These are phyloP conservation scores for Bugula neritina DNA, from an alignment of 2,888 invertebrate species.

Conservation along the genomic window DNA sequence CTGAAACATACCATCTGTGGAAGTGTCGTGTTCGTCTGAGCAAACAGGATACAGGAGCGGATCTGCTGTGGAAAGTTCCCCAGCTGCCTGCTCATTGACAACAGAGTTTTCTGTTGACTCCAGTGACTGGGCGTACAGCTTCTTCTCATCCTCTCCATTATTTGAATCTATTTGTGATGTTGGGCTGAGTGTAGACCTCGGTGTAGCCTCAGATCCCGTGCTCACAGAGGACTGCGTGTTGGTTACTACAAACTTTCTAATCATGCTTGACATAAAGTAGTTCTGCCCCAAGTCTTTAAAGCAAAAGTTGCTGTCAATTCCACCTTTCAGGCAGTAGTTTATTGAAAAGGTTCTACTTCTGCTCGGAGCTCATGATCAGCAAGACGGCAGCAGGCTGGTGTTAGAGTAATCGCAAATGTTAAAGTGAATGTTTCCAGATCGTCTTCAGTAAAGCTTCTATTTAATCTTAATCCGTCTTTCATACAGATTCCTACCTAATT, in stretches of 20 bases:
- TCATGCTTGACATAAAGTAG: neutral
- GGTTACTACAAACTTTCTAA: slow-evolving; percentile 5
- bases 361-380: no score
- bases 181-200: neutral
- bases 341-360: no score
- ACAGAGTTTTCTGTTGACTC: slow-evolving; percentile 20
- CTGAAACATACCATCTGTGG: slow-evolving; percentile 1
- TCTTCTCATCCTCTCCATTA: neutral
- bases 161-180: slow-evolving; percentile 10
- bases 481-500: no score
- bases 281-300: no score
- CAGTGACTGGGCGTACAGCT: slow-evolving; percentile 20
- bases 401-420: no score
- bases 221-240: neutral
- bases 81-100: neutral
- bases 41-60: slow-evolving; percentile 12
- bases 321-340: no score
- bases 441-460: no score
- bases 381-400: no score
- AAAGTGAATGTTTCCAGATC: no score
- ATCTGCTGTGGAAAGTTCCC: neutral
- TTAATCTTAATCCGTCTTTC: no score
- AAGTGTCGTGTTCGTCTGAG: slow-evolving; percentile 7
- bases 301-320: no score
- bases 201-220: neutral